Evolutionary conservation across 2,888 invertebrate species (phyloP).

Genomic region (Notodonta ziczac): DNA sequence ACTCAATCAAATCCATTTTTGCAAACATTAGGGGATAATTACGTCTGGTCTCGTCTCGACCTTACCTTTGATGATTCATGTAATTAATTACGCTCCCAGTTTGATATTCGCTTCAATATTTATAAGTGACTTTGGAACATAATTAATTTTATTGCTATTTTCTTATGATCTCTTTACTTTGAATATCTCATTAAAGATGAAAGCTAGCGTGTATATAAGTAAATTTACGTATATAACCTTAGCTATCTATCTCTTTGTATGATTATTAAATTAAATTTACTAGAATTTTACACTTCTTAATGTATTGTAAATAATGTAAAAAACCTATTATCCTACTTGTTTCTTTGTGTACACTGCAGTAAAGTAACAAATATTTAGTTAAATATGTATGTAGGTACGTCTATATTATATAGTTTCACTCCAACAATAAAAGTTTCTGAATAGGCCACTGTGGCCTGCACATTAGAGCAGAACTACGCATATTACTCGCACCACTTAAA

Average conservation of each 20-base stretch:
- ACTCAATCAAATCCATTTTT: constrained; percentile 39
- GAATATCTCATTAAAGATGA: constrained; percentile 25
- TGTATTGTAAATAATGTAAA: no score
- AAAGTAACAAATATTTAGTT: no score
- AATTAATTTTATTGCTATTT: constrained; percentile 41
- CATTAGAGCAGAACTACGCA: neutral
- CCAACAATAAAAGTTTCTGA: neutral
- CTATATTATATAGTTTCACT: no score
- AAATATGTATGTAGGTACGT: no score
- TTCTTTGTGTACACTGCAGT: no score
- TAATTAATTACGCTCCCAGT: constrained; percentile 53
- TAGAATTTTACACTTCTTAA: no score
- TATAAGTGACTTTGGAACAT: constrained; percentile 40
- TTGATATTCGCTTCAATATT: constrained; percentile 46
- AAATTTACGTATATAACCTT: neutral
- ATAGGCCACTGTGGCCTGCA: neutral
- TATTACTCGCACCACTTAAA: neutral
- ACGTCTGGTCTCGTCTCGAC: constrained; percentile 31
- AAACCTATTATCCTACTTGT: no score
- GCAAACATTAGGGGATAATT: constrained; percentile 48
- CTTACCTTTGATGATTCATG: constrained; percentile 57
- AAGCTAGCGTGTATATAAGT: constrained; percentile 3
- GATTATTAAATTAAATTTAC: neutral
- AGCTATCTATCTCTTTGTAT: neutral
- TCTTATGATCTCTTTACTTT: constrained; percentile 30